A percentile compares a stretch with the other conserved stretches of the same genome.
phyloP scores from a whole-genome alignment of 1,140 invertebrate genomes.

The Tetramorium simillimum region DNA sequence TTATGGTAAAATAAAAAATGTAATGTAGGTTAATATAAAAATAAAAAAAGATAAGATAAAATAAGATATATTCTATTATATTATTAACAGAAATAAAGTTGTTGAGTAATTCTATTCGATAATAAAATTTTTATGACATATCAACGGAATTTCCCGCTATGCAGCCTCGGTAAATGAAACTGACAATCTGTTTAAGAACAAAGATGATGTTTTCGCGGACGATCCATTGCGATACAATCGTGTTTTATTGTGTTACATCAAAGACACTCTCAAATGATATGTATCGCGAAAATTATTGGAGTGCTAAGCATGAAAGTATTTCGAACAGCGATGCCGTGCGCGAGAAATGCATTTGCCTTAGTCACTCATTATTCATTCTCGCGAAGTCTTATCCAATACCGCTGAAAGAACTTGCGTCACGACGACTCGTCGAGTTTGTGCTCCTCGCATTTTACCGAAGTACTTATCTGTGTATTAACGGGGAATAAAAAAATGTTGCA shows the following conservation, averaged over 20 bases:
- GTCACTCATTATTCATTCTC: constrained; percentile 20
- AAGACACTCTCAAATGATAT: constrained; percentile 20
- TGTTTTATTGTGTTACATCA: neutral
- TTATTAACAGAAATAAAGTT: neutral
- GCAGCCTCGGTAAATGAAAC: neutral
- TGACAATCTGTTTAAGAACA: neutral
- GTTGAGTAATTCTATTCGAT: neutral
- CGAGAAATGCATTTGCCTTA: constrained; percentile 22
- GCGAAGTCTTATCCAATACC: constrained; percentile 30
- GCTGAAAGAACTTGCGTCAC: constrained; percentile 16
- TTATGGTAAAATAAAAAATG: too few relatives aligned
- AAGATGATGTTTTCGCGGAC: neutral
- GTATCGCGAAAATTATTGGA: neutral
- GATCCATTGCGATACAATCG: neutral
- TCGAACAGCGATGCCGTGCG: neutral
- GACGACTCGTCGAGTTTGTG: neutral
- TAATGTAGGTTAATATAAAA: neutral
- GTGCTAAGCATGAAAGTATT: neutral
- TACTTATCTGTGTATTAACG: constrained; percentile 32
- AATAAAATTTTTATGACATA: neutral
- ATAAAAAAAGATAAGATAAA: neutral
- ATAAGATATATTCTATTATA: neutral
- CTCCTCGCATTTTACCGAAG: neutral
- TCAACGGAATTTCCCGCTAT: neutral
- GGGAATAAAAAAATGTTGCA: constrained; percentile 13